Base-by-base conservation (phyloP, 2,797 vertebrate genomes). In the Onychomys leucogaster region DNA sequence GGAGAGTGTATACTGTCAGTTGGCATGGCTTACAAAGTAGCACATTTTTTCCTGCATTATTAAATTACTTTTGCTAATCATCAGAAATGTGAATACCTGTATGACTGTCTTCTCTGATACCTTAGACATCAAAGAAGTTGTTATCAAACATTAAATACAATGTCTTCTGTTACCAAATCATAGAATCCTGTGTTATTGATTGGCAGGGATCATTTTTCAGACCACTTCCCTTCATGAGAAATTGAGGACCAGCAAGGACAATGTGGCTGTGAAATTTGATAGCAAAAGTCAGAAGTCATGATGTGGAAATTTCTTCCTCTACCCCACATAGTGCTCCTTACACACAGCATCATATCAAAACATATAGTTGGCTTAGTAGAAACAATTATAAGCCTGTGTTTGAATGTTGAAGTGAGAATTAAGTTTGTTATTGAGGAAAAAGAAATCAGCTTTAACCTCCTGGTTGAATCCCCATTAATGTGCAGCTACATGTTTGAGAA, bases 1-100 rank as follows among this genome's bases (percentile, higher is more conserved):
- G 27, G 46, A 85, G 23, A 61, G 27, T 6, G 13, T 1, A 32
- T 75, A 29, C 11, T 83, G 2, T 94, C 75, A 89, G 2, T 71
- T 80, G 52, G 16, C 2, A 43, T 94, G 80, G 87, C 49, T 95
- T 93, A 57, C 32, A 85, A 82, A 86, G 34, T 49, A 63, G 32
- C 6, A 14, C 32, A 55, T 67, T 32, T 57, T 52, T 80, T 87
- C 49, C 34, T 85, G 10, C 25, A 91, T 96, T 97, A 94, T 23
- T 83, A 93, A 88, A 94, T 88, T 91, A 93, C 19, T 94, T 90
- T 94, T 90, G 82, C 34, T 89, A 81, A 25, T 77, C 16, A 91
- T 92, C 19, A 12, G 55, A 71, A 80, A 95, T 91, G 23, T 32
- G 37, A 81, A 34, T 52, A 13, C 41, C 9, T 59, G 4, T 61